These are phyloP conservation scores for Argyrosomus japonicus DNA, from an alignment of 2,113 vertebrate genomes.

Conservation along the genomic window DNA sequence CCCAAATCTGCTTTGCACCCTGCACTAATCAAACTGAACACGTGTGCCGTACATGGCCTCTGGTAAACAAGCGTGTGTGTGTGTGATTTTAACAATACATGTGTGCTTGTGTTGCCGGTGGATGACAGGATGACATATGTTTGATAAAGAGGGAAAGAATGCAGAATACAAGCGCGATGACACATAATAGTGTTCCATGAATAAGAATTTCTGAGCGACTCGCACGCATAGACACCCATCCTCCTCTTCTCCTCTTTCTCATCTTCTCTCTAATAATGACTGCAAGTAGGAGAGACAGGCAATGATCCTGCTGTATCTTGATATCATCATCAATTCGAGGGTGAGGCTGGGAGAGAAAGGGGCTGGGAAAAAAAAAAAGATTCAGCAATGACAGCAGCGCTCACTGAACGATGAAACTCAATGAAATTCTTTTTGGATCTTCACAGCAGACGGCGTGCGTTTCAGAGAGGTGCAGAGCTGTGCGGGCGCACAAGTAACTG, in stretches of 20 bases:
- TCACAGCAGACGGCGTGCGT: constrained; percentile 9
- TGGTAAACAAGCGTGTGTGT: not conserved
- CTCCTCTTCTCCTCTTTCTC: constrained; percentile 6
- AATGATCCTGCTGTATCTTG: constrained; percentile 32
- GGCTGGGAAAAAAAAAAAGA: constrained; percentile 16
- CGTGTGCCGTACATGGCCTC: constrained; percentile 16
- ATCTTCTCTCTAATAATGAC: constrained; percentile 35
- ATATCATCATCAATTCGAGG: constrained; percentile 42
- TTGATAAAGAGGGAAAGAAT: not conserved
- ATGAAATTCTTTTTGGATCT: constrained; percentile 19
- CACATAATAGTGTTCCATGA: constrained; percentile 23
- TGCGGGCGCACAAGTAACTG: not conserved
- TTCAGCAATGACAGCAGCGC: constrained; percentile 30
- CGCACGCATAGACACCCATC: not conserved
- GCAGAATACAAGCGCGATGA: constrained; percentile 10
- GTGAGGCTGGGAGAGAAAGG: constrained; percentile 19
- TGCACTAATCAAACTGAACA: constrained; percentile 20
- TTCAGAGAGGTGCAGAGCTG: constrained; percentile 29
- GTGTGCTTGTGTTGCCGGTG: not conserved
- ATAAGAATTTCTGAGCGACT: constrained; percentile 13
- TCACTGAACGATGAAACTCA: constrained; percentile 45
- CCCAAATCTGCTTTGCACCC: constrained; percentile 39
- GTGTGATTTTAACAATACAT: not conserved
- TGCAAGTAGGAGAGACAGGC: constrained; percentile 27
- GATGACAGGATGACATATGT: not conserved